These are phyloP conservation scores for Miichthys miiuy DNA, from an alignment of 2,797 vertebrate genomes.

Conservation along the genomic window DNA sequence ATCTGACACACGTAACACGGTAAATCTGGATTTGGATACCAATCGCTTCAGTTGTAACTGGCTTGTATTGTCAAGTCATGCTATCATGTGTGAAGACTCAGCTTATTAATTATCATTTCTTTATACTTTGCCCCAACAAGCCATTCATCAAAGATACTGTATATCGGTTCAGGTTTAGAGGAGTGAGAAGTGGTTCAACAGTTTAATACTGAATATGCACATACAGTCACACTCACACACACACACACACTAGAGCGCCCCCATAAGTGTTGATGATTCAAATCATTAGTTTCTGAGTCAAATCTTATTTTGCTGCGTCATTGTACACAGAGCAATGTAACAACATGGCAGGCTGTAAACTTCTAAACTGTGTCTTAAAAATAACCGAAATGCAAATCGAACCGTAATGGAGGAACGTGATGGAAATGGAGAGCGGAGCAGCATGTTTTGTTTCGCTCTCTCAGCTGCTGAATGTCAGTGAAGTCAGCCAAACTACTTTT, in stretches of 20 bases:
- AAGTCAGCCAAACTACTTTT: neutral
- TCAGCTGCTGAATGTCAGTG: neutral
- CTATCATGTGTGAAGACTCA: neutral
- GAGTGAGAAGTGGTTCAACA: neutral
- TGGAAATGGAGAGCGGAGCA: neutral
- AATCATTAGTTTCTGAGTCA: neutral
- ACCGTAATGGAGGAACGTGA: neutral
- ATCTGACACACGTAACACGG: slow-evolving; percentile 89
- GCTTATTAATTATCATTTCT: slow-evolving; percentile 36
- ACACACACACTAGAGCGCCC: neutral
- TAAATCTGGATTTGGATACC: slow-evolving; percentile 91
- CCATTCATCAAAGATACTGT: slow-evolving; percentile 12
- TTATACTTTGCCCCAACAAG: slow-evolving; percentile 28
- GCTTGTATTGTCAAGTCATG: slow-evolving; percentile 26
- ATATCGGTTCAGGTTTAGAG: neutral
- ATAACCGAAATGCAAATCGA: neutral
- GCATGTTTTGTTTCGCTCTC: neutral
- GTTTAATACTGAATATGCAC: too few species aligned
- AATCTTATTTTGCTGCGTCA: neutral
- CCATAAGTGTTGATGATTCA: neutral
- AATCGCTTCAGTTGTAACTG: slow-evolving; percentile 85
- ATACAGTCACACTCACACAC: too few species aligned
- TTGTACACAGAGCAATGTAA: neutral
- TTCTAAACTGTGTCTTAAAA: neutral
- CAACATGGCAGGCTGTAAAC: neutral